phyloP scores from a whole-genome alignment of 23 tunicate genomes.

The Trididemnum clinides region DNA sequence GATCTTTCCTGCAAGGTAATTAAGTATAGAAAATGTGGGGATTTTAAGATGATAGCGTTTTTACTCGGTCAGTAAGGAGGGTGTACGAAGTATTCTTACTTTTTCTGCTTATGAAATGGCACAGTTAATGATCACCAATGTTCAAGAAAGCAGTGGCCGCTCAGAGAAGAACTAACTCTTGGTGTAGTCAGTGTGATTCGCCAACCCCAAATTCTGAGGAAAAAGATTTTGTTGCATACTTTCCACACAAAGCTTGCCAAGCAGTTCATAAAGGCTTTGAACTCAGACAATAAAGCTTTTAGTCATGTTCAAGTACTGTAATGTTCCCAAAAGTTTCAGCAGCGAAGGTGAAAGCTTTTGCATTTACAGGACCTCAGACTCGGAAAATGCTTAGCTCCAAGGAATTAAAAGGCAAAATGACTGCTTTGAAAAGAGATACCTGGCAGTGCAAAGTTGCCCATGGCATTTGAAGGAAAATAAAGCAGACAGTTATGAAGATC shows the following conservation, averaged over 20 bases:
- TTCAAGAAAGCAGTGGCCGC: too few species aligned
- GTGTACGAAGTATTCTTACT: background rate
- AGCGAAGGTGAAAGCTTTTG: background rate
- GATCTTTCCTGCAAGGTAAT: background rate
- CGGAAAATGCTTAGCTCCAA: slow-evolving; percentile 2
- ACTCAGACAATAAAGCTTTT: too few species aligned
- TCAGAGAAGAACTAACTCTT: slow-evolving; percentile 15
- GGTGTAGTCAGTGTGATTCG: background rate
- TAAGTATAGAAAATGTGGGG: background rate
- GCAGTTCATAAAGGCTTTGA: background rate
- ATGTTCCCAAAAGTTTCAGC: background rate
- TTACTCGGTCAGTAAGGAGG: background rate
- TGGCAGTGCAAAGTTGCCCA: background rate
- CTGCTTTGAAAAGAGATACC: background rate
- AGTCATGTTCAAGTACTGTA: background rate
- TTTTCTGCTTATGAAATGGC: background rate
- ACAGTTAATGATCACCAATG: background rate
- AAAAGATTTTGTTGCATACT: background rate
- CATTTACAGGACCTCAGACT: background rate
- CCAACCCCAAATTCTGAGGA: slow-evolving; percentile 1
- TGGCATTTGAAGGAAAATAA: background rate
- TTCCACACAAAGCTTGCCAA: background rate
- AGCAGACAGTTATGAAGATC: background rate
- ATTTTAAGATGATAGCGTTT: background rate
- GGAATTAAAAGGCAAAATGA: too few species aligned